These are phyloP conservation scores for Xiphias gladius DNA, from an alignment of 2,113 vertebrate genomes.

Conservation along the genomic window DNA sequence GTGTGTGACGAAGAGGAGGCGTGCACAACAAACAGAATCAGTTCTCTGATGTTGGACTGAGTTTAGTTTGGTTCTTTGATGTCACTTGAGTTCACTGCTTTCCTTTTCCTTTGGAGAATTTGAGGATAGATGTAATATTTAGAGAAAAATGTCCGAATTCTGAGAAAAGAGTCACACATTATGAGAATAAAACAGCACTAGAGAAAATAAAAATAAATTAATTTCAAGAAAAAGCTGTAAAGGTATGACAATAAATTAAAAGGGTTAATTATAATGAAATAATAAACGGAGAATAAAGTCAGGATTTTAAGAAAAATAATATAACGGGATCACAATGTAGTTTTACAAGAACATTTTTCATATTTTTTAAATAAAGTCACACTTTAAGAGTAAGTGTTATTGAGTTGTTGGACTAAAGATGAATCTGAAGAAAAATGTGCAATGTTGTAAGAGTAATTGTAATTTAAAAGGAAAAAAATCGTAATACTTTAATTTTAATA, in stretches of 20 bases:
- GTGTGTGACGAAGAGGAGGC: constrained; percentile 39
- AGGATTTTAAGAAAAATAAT: not conserved
- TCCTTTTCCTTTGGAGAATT: not conserved
- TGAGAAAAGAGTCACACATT: not conserved
- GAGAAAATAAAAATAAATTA: not conserved
- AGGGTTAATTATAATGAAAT: too few relatives aligned
- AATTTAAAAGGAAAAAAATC: too few relatives aligned
- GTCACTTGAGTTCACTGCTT: not conserved
- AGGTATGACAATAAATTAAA: too few relatives aligned
- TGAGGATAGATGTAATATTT: not conserved
- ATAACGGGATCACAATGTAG: too few relatives aligned
- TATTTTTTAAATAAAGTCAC: too few relatives aligned
- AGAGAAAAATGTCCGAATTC: not conserved
- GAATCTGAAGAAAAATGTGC: too few relatives aligned
- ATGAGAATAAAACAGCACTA: too few relatives aligned
- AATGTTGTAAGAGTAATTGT: too few relatives aligned
- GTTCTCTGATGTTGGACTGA: not conserved
- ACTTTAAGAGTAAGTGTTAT: too few relatives aligned
- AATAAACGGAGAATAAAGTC: not conserved
- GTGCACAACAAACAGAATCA: constrained; percentile 48
- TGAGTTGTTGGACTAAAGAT: too few relatives aligned
- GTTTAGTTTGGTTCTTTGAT: not conserved
- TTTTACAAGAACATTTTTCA: too few relatives aligned
- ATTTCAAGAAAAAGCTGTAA: not conserved
- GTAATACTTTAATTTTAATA: too few relatives aligned